Base-by-base conservation (phyloP, 2,113 vertebrate genomes). In the Myiozetetes cayanensis region DNA sequence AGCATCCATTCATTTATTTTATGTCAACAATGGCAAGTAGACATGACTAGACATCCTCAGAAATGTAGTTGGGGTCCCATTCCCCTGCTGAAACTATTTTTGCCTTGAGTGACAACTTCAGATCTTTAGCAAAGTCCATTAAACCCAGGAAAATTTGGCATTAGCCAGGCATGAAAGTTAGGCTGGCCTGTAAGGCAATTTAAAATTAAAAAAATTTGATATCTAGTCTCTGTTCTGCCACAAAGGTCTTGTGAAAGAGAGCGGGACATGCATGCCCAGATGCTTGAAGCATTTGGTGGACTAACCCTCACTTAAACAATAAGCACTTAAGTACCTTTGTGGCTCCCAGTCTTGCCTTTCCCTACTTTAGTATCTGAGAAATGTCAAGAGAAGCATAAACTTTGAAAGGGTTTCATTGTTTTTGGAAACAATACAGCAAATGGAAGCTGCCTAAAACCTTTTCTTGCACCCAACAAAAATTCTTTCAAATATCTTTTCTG, bases 301-400 rank as follows among this genome's bases (percentile, higher is more conserved):
- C 76, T 81, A 89, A 78, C 67, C 43, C 80, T 78, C 72, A 23
- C 59, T 78, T 92, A 94, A 90, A 87, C 79, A 35, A 21, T 74
- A 62, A 90, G 61, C 73, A 72, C 68, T 93, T 93, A 81, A 87
- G 66, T 85, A 87, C 73, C 93, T 92, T 65, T 82, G 91, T 81
- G 77, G 44, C 77, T 96, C 68, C 39, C 56, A 75, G 30, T 65
- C 73, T 78, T 85, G 84, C 80, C 56, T 87, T 92, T 59, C 73
- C 47, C 65, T 67, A 37, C 68, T 67, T 71, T 6, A 78, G 56
- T 75, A 67, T 59, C 84, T 85, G 84, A 94, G 76, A 92, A 94
- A 89, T 87, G 79, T 90, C 84, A 92, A 56, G 87, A 87, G 91
- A 87, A 87, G 41, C 58, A 66, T 93, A 83, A 94, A 70, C 67